A percentile compares a stretch with the other conserved stretches of the same genome.
phyloP scores from a whole-genome alignment of 1,140 invertebrate species.

The Sesamia nonagrioides region DNA sequence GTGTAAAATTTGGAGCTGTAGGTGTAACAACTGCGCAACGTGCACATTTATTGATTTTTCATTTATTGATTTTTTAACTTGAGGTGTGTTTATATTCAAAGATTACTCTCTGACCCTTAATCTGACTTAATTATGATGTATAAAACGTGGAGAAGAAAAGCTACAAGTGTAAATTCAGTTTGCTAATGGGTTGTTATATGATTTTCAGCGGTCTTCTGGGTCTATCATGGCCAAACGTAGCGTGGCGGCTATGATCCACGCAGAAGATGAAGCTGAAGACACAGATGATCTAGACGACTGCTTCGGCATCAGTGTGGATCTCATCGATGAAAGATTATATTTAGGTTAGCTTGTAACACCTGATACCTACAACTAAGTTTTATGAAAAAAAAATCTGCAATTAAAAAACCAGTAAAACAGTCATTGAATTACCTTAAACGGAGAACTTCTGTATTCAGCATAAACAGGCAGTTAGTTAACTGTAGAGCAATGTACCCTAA shows the following conservation, averaged over 20 bases:
- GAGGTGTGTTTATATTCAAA: slow-evolving; percentile 2
- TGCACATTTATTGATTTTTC: slow-evolving; percentile 30
- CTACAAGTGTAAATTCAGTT: background rate
- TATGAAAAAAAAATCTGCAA: no score
- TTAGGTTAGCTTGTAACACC: slow-evolving; percentile 85
- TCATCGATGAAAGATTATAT: slow-evolving; percentile 91
- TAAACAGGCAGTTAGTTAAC: no score
- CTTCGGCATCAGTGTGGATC: slow-evolving; percentile 79
- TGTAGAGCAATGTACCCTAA: no score
- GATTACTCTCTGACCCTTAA: background rate
- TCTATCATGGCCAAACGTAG: slow-evolving; percentile 69
- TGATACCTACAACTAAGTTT: background rate
- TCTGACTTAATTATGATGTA: background rate
- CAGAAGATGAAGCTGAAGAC: slow-evolving; percentile 63
- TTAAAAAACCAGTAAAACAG: no score
- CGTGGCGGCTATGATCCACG: slow-evolving; percentile 77
- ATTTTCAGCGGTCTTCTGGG: background rate
- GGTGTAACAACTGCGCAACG: background rate
- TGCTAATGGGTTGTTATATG: background rate
- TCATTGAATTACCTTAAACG: no score
- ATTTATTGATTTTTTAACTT: slow-evolving; percentile 12
- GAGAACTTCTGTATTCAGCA: no score
- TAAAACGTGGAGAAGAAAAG: background rate
- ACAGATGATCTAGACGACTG: slow-evolving; percentile 64
- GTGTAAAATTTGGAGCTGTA: background rate